Evolutionary conservation across 1,140 invertebrate species (phyloP), one percentile per base, ranked within the genome.

Genomic region (Sminthurinus signatus): DNA sequence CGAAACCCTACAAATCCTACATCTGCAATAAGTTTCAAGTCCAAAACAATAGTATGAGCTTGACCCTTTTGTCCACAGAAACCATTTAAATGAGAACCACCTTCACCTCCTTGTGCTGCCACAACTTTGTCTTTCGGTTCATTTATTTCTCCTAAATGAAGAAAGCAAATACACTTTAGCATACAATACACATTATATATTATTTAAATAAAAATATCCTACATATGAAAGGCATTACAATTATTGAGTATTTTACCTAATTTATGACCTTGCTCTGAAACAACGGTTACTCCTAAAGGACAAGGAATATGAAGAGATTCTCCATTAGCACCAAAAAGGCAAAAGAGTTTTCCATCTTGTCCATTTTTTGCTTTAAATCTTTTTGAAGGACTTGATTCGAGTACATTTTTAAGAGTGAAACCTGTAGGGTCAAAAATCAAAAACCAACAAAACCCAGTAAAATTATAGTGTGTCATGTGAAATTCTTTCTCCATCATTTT

Each of bases 1-100:
- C n/a, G 93, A 79, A 95, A 94, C 1, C 93, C 93, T 14, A 96
- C 89, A 19, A 96, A 81, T 2, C 91, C 91, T 48, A 94, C 81
- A 77, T 96, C 92, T 4, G 91, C 92, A 65, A 95, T 91, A 43
- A 95, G 74, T 78, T 93, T 93, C 0, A 95, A 78, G 75, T 95
- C 91, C 56, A 96, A 77, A 43, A 80, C 82, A 36, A 96, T 78
- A 12, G 77, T 79, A 58, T 82, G 80, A 48, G 72, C 73, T 76
- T 92, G 81, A 31, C 90, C 91, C 72, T 80, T 83, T 44, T 82
- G 78, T 0, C 89, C 90, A 46, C 85, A 77, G 72, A 82, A 94
- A 60, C 85, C 83, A 73, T 86, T 92, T 55, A 82, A 75, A 27
- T 79, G 73, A 58, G 77, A 81, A 1, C 89, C 89, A 25, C 91